Evolutionary conservation across 2,888 invertebrate genomes (phyloP).

Genomic region (Drosophila recens): DNA sequence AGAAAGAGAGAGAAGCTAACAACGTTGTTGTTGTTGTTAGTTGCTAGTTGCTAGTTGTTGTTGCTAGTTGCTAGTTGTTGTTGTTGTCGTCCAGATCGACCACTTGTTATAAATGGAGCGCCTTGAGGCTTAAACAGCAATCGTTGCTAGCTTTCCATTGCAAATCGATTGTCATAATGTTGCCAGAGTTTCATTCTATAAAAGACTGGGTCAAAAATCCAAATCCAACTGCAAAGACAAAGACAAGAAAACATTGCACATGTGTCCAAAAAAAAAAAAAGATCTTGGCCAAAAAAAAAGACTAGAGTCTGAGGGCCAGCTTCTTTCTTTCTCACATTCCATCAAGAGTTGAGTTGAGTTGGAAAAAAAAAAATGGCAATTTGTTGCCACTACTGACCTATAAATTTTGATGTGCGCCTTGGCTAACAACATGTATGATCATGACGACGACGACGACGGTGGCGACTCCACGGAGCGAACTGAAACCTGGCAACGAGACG

Average conservation of each 20-base stretch:
- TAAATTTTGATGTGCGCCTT: slow-evolving; percentile 79
- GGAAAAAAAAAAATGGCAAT: slow-evolving; percentile 54
- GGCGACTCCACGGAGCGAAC: slow-evolving; percentile 22
- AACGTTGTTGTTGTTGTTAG: slow-evolving; percentile 2
- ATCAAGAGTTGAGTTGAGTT: slow-evolving; percentile 30
- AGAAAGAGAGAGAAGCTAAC: slow-evolving; percentile 17
- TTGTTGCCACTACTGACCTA: slow-evolving; percentile 84
- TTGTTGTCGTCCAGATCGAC: slow-evolving; percentile 47
- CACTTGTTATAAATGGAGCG: slow-evolving; percentile 81
- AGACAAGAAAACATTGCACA: slow-evolving; percentile 45
- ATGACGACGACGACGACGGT: slow-evolving; percentile 13
- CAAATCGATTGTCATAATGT: slow-evolving; percentile 82
- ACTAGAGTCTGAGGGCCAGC: slow-evolving; percentile 51
- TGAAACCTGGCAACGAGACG: slow-evolving; percentile 41
- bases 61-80: not conserved
- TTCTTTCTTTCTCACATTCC: slow-evolving; percentile 54
- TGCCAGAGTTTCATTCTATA: slow-evolving; percentile 18
- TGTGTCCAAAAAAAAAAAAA: slow-evolving; percentile 31
- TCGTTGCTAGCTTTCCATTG: slow-evolving; percentile 74
- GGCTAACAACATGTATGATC: slow-evolving; percentile 38
- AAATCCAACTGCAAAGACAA: not conserved
- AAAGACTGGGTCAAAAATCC: slow-evolving; percentile 46
- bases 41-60: not conserved
- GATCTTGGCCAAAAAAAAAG: slow-evolving; percentile 3
- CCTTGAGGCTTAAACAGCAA: slow-evolving; percentile 55